phyloP scores from a whole-genome alignment of 2,888 invertebrate species.

The Drosophila greeni region DNA sequence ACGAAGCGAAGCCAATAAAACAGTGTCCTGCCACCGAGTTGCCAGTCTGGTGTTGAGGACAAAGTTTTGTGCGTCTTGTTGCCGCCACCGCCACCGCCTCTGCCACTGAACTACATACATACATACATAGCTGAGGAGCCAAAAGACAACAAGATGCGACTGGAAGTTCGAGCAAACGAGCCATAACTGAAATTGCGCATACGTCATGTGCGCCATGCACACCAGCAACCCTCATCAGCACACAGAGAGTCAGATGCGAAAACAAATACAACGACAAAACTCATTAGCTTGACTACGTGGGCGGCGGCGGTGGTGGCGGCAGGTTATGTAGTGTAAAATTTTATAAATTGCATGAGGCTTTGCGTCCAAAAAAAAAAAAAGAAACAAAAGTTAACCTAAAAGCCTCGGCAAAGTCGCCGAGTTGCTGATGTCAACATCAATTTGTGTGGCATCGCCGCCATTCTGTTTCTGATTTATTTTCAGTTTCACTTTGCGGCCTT shows the following conservation, averaged over 20 bases:
- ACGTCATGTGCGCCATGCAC: slow-evolving; percentile 56
- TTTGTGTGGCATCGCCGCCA: slow-evolving; percentile 47
- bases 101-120: slow-evolving; percentile 31
- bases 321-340: slow-evolving; percentile 58
- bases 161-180: slow-evolving; percentile 54
- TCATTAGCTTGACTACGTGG: slow-evolving; percentile 52
- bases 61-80: slow-evolving; percentile 41
- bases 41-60: slow-evolving; percentile 30
- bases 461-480: slow-evolving; percentile 58
- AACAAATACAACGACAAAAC: slow-evolving; percentile 46
- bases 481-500: slow-evolving; percentile 49
- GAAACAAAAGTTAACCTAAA: slow-evolving; percentile 29
- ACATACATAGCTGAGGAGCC: slow-evolving; percentile 30
- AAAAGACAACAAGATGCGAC: slow-evolving; percentile 38
- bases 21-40: slow-evolving; percentile 37
- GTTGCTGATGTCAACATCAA: slow-evolving; percentile 48
- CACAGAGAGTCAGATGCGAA: slow-evolving; percentile 11
- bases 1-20: slow-evolving; percentile 62
- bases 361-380: slow-evolving; percentile 12
- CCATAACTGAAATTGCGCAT: slow-evolving; percentile 62
- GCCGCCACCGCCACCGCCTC: slow-evolving; percentile 13
- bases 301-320: slow-evolving; percentile 28
- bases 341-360: slow-evolving; percentile 54
- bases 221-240: slow-evolving; percentile 7
- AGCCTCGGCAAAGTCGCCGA: slow-evolving; percentile 37